Base-by-base conservation (phyloP, 2,113 vertebrate species). In the Callopanchax toddi region DNA sequence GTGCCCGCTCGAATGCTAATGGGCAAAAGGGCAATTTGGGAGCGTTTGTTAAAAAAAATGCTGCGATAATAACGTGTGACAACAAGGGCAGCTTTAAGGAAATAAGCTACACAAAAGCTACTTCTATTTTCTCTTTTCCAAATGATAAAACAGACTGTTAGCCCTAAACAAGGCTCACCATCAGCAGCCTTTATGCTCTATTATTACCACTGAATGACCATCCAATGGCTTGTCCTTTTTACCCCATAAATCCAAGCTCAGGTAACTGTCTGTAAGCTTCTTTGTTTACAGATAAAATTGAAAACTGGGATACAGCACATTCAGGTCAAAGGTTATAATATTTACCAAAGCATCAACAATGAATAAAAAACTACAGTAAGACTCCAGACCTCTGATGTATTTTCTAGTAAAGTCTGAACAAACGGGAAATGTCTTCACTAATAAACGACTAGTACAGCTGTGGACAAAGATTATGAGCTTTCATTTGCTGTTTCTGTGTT, bases 21-120 rank as follows among this genome's bases (percentile, higher is more conserved):
- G 18, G 12, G 15, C 15, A 40, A 17, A 20, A 26, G 51, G 25
- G 52, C 26, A 68, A 32, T 73, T 64, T 46, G 21, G 54, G n/a
- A 55, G 26, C 18, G 36, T 20, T 23, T 57, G 39, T 40, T 46
- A 21, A 15, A 22, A 5, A 32, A 54, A 21, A 53, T 15, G 11
- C 51, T 36, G 51, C 20, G 15, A 20, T 4, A 53, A 52, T 0
- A n/a, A 59, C 60, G 55, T 72, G 61, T 60, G 49, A 59, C 36
- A 43, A 54, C 23, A 45, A 61, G 36, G 29, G 52, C 53, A 50
- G 42, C 50, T 37, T 20, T 9, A 4, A 42, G 67, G 20, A 71
- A 65, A 83, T 58, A 77, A 59, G 49, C 45, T 69, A 39, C 36
- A 32, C 18, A 65, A 82, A 82, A 79, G 79, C 78, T 82, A 81